A percentile compares a stretch with the other conserved stretches of the same genome.
These are phyloP conservation scores for Cygnus atratus DNA, from an alignment of 2,113 vertebrate genomes.

Conservation along the genomic window DNA sequence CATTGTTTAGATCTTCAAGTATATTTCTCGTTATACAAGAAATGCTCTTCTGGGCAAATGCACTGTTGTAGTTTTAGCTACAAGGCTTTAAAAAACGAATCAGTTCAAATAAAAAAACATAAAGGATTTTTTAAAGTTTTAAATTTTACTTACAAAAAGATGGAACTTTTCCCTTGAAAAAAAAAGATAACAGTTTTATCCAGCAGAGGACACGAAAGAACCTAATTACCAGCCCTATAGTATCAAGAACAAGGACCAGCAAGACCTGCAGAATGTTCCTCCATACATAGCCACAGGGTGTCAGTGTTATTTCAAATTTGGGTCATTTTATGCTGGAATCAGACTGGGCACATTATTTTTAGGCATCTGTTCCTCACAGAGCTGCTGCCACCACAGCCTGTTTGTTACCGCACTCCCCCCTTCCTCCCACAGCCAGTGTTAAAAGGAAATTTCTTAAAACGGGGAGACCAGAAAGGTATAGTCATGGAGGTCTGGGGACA, in stretches of 20 bases:
- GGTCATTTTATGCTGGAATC: not conserved
- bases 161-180: not conserved
- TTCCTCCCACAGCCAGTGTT: not conserved
- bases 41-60: not conserved
- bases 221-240: not conserved
- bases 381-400: not conserved
- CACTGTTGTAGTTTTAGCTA: not conserved
- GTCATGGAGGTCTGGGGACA: not conserved
- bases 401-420: not conserved
- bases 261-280: not conserved
- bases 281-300: slow-evolving; percentile 69
- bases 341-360: not conserved
- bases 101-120: not conserved
- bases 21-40: not conserved
- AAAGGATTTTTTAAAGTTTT: not conserved
- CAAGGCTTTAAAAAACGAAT: not conserved
- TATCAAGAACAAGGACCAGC: not conserved
- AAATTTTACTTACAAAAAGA: not conserved
- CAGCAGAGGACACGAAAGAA: not conserved
- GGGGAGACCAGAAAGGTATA: accelerated
- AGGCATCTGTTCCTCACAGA: not conserved
- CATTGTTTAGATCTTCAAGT: not conserved
- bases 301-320: slow-evolving; percentile 71
- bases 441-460: not conserved
- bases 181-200: not conserved